phyloP scores from a whole-genome alignment of 2,113 vertebrate genomes.

The Phaethornis superciliosus region DNA sequence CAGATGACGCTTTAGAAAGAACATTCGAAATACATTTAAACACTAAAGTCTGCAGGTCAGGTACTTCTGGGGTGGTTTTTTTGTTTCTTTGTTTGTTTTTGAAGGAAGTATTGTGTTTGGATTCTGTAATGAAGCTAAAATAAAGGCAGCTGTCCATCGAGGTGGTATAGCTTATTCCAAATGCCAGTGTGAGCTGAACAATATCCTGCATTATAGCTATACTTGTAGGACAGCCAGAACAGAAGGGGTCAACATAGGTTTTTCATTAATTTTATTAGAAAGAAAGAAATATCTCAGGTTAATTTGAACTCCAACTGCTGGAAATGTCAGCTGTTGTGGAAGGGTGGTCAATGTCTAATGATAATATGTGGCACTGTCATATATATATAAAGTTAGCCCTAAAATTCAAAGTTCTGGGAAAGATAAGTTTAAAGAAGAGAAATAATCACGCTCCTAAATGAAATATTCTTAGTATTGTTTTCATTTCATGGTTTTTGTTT shows the following conservation, averaged over 20 bases:
- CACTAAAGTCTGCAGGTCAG: background rate
- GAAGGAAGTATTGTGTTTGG: background rate
- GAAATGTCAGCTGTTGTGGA: accelerated
- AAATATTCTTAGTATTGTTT: background rate
- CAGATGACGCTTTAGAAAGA: background rate
- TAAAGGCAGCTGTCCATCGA: background rate
- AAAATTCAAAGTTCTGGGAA: background rate
- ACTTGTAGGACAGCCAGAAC: background rate
- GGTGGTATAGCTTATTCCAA: background rate
- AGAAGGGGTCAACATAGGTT: background rate
- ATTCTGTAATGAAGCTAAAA: background rate
- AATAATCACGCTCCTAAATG: background rate
- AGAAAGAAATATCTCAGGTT: background rate
- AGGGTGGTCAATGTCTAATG: background rate
- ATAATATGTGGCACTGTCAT: accelerated
- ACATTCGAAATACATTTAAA: background rate
- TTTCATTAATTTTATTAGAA: background rate
- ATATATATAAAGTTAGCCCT: background rate
- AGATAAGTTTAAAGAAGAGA: background rate
- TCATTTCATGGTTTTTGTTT: background rate
- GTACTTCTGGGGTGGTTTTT: background rate
- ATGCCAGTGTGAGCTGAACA: background rate
- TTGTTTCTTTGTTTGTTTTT: background rate
- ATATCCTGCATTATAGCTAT: background rate
- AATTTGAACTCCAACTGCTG: background rate